These are phyloP conservation scores for Florisuga fusca DNA, from an alignment of 2,797 vertebrate species.

Conservation along the genomic window DNA sequence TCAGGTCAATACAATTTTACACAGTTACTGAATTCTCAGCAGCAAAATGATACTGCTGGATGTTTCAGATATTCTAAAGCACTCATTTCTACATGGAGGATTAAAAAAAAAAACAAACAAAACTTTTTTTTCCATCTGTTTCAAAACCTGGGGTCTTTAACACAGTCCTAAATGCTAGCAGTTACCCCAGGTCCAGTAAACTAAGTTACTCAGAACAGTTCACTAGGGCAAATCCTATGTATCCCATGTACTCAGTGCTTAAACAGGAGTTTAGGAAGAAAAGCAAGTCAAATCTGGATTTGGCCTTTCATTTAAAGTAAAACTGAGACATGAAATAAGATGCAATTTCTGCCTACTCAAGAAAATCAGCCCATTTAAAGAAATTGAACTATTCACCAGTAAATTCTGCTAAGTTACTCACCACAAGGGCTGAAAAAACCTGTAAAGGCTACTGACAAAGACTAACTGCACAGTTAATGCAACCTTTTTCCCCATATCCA, in stretches of 20 bases:
- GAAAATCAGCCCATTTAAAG: slow-evolving; percentile 24
- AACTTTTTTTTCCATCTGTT: neutral
- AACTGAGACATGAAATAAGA: slow-evolving; percentile 3
- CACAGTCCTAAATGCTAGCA: neutral
- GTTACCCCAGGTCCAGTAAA: neutral
- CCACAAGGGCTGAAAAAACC: neutral
- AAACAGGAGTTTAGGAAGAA: neutral
- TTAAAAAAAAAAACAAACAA: accelerated
- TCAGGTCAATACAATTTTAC: slow-evolving; percentile 68
- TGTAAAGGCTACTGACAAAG: neutral
- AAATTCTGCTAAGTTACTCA: slow-evolving; percentile 36
- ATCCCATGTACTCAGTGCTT: neutral
- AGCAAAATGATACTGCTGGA: slow-evolving; percentile 39
- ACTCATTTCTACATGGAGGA: slow-evolving; percentile 23
- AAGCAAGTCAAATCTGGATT: slow-evolving; percentile 6
- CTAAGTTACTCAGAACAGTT: neutral
- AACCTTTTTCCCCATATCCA: neutral
- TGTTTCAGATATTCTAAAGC: slow-evolving; percentile 45
- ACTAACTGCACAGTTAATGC: slow-evolving; percentile 1
- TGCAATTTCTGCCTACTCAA: slow-evolving; percentile 35
- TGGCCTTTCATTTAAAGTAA: slow-evolving; percentile 21
- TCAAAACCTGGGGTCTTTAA: neutral
- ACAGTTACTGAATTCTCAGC: slow-evolving; percentile 60
- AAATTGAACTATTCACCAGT: slow-evolving; percentile 28
- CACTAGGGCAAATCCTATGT: neutral